Evolutionary conservation across 1,140 invertebrate genomes (phyloP).

Genomic region (Diabrotica undecimpunctata): DNA sequence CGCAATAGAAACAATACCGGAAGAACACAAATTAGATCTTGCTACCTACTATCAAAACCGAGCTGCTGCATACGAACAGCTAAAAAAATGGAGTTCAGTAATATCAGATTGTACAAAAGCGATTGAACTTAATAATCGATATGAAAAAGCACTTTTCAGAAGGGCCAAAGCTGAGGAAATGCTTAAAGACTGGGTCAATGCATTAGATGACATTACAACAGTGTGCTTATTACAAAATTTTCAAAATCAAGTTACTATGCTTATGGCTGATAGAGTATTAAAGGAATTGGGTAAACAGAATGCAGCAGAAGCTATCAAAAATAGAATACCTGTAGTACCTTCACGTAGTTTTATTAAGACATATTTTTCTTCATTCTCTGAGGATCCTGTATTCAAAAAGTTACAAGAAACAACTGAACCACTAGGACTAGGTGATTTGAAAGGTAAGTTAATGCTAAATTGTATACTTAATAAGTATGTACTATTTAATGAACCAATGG

Average conservation of each 20-base stretch:
- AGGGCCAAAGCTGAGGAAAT: constrained; percentile 80
- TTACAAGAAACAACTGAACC: constrained; percentile 37
- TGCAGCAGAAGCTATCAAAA: constrained; percentile 66
- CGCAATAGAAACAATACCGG: constrained; percentile 82
- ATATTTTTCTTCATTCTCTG: constrained; percentile 80
- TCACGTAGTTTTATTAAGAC: constrained; percentile 80
- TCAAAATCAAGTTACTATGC: constrained; percentile 70
- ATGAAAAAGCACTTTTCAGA: constrained; percentile 80
- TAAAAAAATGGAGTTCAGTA: constrained; percentile 81
- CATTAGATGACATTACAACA: constrained; percentile 88
- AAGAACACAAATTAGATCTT: constrained; percentile 67
- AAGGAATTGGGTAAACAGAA: constrained; percentile 73
- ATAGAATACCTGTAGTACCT: constrained; percentile 68
- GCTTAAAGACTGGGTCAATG: constrained; percentile 70
- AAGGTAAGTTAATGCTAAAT: constrained; percentile 24
- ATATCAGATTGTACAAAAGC: constrained; percentile 84
- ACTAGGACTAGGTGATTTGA: constrained; percentile 39
- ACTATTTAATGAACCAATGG: too few relatives aligned
- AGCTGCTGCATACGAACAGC: constrained; percentile 90
- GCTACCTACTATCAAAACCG: constrained; percentile 94
- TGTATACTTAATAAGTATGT: constrained; percentile 5
- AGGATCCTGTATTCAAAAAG: constrained; percentile 66
- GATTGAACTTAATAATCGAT: constrained; percentile 79
- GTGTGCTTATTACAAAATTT: constrained; percentile 89
- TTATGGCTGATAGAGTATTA: constrained; percentile 80